Percentiles rank a stretch among this genome's conserved stretches.
phyloP scores from a whole-genome alignment of 2,888 invertebrate genomes.

The Cheilosia pagana region DNA sequence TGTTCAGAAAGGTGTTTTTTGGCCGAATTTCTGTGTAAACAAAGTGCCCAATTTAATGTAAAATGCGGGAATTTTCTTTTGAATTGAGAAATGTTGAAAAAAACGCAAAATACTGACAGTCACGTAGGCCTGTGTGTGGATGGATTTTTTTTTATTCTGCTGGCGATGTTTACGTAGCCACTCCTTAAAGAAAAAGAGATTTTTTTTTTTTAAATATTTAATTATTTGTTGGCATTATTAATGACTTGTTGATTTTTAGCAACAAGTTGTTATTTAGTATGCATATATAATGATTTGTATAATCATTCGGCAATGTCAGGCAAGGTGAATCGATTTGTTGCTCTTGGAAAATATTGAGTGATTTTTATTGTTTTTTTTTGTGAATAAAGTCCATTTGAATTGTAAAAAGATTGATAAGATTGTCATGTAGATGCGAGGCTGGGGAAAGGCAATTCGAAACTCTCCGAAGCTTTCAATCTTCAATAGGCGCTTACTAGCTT shows the following conservation, averaged over 20 bases:
- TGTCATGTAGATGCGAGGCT: no score
- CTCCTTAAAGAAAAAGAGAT: slow-evolving; percentile 3
- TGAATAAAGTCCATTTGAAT: neutral
- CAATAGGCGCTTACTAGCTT: no score
- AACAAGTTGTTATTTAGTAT: slow-evolving; percentile 9
- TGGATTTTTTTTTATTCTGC: slow-evolving; percentile 1
- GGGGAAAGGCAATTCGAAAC: no score
- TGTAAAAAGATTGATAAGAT: no score
- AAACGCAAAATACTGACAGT: neutral
- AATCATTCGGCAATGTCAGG: slow-evolving; percentile 29
- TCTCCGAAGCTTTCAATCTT: no score
- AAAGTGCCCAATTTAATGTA: slow-evolving; percentile 34
- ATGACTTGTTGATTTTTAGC: slow-evolving; percentile 17
- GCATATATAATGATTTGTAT: neutral
- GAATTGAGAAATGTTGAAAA: neutral
- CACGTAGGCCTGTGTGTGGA: slow-evolving; percentile 1
- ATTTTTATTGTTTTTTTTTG: neutral
- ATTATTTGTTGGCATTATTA: neutral
- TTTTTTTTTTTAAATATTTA: neutral
- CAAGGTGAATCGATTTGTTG: slow-evolving; percentile 14
- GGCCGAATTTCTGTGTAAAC: slow-evolving; percentile 19
- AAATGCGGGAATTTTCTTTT: slow-evolving; percentile 19
- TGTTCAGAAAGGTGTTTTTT: slow-evolving; percentile 10
- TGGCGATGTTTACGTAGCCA: slow-evolving; percentile 9
- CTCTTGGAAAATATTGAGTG: neutral